A percentile compares a stretch with the other conserved stretches of the same genome.
phyloP scores from a whole-genome alignment of 1,140 invertebrate genomes.

The Bursaphelenchus mucronatus region DNA sequence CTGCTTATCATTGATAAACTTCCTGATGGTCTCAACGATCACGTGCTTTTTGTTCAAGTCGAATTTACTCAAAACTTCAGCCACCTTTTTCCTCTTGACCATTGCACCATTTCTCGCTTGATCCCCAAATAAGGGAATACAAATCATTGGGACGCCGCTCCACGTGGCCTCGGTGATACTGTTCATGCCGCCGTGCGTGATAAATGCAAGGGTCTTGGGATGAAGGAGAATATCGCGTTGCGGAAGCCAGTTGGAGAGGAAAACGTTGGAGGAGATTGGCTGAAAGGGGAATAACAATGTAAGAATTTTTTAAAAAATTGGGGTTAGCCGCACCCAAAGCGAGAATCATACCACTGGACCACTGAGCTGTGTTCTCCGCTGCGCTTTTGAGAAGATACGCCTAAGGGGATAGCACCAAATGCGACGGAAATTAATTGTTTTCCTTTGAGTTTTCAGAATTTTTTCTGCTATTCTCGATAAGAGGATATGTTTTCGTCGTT shows the following conservation, averaged over 20 bases:
- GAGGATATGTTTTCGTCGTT: too few relatives aligned
- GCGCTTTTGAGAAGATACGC: neutral
- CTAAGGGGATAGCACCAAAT: neutral
- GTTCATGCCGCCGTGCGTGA: constrained; percentile 14
- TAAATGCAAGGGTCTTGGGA: neutral
- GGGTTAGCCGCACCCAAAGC: constrained; percentile 30
- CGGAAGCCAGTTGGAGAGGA: neutral
- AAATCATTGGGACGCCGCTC: constrained; percentile 2
- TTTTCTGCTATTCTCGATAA: too few relatives aligned
- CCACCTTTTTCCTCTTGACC: too few relatives aligned
- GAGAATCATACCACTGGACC: constrained; percentile 44
- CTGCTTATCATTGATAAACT: constrained; percentile 2
- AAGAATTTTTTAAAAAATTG: too few relatives aligned
- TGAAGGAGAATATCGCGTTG: neutral
- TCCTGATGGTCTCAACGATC: too few relatives aligned
- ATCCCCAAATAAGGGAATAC: neutral
- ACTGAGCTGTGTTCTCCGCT: neutral
- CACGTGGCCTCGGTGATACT: neutral
- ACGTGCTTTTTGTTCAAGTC: too few relatives aligned
- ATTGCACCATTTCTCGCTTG: too few relatives aligned
- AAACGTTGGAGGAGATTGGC: neutral
- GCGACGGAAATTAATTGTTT: too few relatives aligned
- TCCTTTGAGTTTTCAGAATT: too few relatives aligned
- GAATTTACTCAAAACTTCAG: too few relatives aligned
- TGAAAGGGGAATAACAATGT: too few relatives aligned